A percentile compares a stretch with the other conserved stretches of the same genome.
Evolutionary conservation across 2,888 invertebrate genomes (phyloP).

Genomic region (Griposia aprilina): DNA sequence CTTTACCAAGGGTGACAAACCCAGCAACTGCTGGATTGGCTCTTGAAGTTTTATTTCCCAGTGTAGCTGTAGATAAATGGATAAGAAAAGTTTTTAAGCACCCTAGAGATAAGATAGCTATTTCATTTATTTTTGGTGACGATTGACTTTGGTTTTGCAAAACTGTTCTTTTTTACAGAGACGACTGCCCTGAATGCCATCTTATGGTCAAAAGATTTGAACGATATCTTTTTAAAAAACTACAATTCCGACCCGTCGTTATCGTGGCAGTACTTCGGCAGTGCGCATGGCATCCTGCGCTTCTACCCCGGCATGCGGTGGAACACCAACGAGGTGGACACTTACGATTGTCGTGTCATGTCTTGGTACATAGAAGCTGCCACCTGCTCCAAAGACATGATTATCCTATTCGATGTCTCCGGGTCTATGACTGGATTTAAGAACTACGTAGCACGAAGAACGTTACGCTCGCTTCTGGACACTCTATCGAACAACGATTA

Average conservation of each 20-base stretch:
- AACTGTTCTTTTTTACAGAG: slow-evolving; percentile 77
- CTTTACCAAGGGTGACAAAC: neutral
- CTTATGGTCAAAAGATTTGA: slow-evolving; percentile 96
- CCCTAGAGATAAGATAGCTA: neutral
- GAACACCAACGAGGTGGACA: slow-evolving; percentile 91
- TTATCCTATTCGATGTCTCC: slow-evolving; percentile 98
- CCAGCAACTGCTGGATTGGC: neutral
- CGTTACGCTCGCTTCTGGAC: slow-evolving; percentile 96
- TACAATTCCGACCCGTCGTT: slow-evolving; percentile 96
- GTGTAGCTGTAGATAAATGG: neutral
- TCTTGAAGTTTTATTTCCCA: neutral
- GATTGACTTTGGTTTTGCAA: neutral
- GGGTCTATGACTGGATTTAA: slow-evolving; percentile 98
- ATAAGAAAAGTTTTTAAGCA: neutral
- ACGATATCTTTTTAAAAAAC: slow-evolving; percentile 96
- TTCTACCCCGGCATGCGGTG: slow-evolving; percentile 97
- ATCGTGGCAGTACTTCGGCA: slow-evolving; percentile 99
- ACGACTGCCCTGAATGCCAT: slow-evolving; percentile 89
- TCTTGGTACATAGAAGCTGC: slow-evolving; percentile 99
- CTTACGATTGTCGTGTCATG: slow-evolving; percentile 97
- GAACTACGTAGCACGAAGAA: slow-evolving; percentile 95
- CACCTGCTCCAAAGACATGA: slow-evolving; percentile 98
- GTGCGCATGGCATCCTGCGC: slow-evolving; percentile 97
- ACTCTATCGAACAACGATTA: slow-evolving; percentile 99
- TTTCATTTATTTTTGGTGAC: neutral